Conservation (phyloP, 23 tunicate species). For the Ciona savignyi region DNA sequence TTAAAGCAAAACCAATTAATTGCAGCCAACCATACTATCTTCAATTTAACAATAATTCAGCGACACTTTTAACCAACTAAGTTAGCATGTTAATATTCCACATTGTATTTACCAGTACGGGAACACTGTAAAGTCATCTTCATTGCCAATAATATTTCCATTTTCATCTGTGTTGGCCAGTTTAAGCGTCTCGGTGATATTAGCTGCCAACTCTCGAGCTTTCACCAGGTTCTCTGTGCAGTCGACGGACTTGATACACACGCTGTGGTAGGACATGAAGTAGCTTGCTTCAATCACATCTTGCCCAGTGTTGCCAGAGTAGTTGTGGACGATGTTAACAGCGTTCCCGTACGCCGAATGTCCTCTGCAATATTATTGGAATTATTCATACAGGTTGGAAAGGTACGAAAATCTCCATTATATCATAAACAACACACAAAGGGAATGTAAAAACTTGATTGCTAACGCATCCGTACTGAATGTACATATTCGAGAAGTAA, state of each 20-base stretch:
- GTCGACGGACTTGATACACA: slow-evolving; percentile 91
- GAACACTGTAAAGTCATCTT: slow-evolving; percentile 64
- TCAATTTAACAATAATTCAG: too few relatives aligned
- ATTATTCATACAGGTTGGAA: background rate
- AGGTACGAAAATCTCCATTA: background rate
- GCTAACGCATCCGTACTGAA: too few relatives aligned
- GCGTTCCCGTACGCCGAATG: slow-evolving; percentile 97
- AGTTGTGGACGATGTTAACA: slow-evolving; percentile 40
- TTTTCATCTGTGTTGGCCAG: slow-evolving; percentile 25
- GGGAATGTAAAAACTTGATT: too few relatives aligned
- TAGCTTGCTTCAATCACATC: slow-evolving; percentile 58
- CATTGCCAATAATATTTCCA: slow-evolving; percentile 27
- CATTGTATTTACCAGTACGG: slow-evolving; percentile 63
- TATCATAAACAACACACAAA: too few relatives aligned
- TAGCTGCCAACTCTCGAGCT: slow-evolving; percentile 74
- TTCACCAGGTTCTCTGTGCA: slow-evolving; percentile 83
- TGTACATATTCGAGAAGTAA: too few relatives aligned
- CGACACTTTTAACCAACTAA: too few relatives aligned
- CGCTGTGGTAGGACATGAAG: slow-evolving; percentile 91
- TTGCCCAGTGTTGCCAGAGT: background rate
- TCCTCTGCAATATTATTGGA: slow-evolving; percentile 56
- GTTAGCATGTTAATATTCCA: too few relatives aligned
- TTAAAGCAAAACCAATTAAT: too few relatives aligned
- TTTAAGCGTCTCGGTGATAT: slow-evolving; percentile 63
- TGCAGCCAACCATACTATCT: too few relatives aligned